A percentile compares a stretch with the other conserved stretches of the same genome.
These are phyloP conservation scores for Melinopterus prodromus DNA, from an alignment of 2,888 invertebrate genomes.

Conservation along the genomic window DNA sequence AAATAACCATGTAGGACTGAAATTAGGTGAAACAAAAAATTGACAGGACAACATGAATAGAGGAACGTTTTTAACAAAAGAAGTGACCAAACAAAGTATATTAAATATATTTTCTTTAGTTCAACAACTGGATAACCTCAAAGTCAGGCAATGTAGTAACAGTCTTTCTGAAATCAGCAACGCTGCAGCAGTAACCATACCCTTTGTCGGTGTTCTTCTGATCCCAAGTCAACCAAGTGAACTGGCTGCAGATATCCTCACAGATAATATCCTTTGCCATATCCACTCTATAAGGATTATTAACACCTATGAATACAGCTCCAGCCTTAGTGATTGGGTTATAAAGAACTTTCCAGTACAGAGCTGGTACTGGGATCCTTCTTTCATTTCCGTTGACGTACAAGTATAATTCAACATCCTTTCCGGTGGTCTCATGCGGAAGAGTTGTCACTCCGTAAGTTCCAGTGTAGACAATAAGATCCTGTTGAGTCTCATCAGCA, in stretches of 20 bases:
- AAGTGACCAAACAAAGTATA: not conserved
- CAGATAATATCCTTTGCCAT: constrained; percentile 46
- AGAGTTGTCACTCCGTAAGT: constrained; percentile 67
- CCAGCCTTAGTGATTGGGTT: constrained; percentile 63
- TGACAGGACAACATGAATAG: too few species aligned
- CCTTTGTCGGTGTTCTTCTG: constrained; percentile 64
- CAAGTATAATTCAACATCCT: constrained; percentile 50
- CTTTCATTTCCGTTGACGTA: constrained; percentile 49
- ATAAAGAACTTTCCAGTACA: constrained; percentile 69
- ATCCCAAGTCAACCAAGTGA: constrained; percentile 68
- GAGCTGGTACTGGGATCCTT: constrained; percentile 65
- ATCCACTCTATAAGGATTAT: constrained; percentile 64
- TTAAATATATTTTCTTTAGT: constrained; percentile 13
- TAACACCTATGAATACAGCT: constrained; percentile 68
- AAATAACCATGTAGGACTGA: too few species aligned
- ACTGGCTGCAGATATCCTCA: constrained; percentile 63
- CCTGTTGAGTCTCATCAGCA: constrained; percentile 53
- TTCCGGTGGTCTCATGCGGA: constrained; percentile 56
- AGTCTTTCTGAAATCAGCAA: constrained; percentile 65
- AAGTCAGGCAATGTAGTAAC: constrained; percentile 65
- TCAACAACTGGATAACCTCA: constrained; percentile 51
- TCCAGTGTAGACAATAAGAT: constrained; percentile 66
- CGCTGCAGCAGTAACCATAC: constrained; percentile 69
- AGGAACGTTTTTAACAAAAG: too few species aligned
- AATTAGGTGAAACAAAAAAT: too few species aligned